phyloP scores from a whole-genome alignment of 2,888 invertebrate genomes.

The Poecilus cupreus region DNA sequence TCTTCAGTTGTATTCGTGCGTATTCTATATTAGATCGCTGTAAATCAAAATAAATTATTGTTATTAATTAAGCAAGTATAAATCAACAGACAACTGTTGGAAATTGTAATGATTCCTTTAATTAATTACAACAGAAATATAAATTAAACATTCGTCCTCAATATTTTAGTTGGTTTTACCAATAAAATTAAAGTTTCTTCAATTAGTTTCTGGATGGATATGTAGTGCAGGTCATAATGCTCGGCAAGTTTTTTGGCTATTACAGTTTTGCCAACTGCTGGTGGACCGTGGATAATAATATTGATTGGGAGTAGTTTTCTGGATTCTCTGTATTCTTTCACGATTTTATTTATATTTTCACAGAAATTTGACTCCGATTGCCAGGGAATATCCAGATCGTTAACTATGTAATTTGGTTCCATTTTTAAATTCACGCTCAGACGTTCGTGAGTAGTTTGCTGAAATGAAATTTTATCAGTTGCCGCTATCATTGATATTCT shows the following conservation, averaged over 20 bases:
- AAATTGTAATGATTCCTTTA: constrained; percentile 10
- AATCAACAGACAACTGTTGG: constrained; percentile 49
- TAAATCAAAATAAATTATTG: constrained; percentile 25
- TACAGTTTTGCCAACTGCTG: constrained; percentile 79
- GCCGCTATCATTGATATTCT: too few relatives aligned
- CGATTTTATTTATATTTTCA: constrained; percentile 72
- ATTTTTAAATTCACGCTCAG: constrained; percentile 77
- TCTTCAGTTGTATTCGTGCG: constrained; percentile 64
- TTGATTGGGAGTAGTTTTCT: constrained; percentile 77
- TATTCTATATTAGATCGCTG: constrained; percentile 58
- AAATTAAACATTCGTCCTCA: constrained; percentile 6
- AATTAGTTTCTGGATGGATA: constrained; percentile 75
- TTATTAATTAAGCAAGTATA: constrained; percentile 24
- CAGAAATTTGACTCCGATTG: constrained; percentile 75
- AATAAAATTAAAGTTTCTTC: constrained; percentile 75
- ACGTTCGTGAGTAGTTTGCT: constrained; percentile 77
- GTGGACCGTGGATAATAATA: constrained; percentile 79
- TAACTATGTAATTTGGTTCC: constrained; percentile 76
- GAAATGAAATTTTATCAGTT: constrained; percentile 61
- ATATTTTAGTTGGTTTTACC: constrained; percentile 70
- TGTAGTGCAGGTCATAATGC: constrained; percentile 76
- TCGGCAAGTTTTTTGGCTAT: constrained; percentile 76
- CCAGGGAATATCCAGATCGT: constrained; percentile 74
- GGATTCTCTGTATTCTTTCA: constrained; percentile 73
- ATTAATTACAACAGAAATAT: constrained; percentile 13